These are phyloP conservation scores for Cotesia typhae DNA, from an alignment of 1,140 invertebrate species.

Conservation along the genomic window DNA sequence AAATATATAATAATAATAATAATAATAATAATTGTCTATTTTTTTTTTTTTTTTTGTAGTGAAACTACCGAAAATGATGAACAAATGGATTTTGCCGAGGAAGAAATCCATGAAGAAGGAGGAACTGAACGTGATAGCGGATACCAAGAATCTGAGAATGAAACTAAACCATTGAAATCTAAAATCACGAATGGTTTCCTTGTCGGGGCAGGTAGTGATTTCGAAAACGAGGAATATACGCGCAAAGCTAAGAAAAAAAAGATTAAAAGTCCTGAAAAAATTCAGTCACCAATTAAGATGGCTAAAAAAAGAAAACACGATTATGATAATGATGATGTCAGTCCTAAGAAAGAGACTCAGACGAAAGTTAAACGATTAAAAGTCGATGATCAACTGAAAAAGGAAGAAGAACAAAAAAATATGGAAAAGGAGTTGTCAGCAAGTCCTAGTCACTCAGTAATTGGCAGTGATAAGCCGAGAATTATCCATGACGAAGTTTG, in stretches of 20 bases:
- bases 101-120: neutral
- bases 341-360: neutral
- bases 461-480: neutral
- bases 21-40: too few relatives aligned
- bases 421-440: neutral
- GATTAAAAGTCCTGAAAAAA: too few relatives aligned
- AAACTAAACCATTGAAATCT: neutral
- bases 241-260: too few relatives aligned
- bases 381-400: constrained; percentile 10
- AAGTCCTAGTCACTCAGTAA: neutral
- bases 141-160: neutral
- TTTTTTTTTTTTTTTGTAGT: too few relatives aligned
- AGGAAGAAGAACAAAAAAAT: neutral
- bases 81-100: neutral
- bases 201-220: too few relatives aligned
- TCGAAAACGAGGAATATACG: too few relatives aligned
- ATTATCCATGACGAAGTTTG: constrained; percentile 1
- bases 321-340: neutral
- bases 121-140: too few relatives aligned
- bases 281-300: too few relatives aligned
- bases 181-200: too few relatives aligned
- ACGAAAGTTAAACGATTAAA: neutral
- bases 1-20: too few relatives aligned
- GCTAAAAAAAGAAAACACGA: neutral
- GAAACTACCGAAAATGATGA: neutral